Evolutionary conservation across 2,888 invertebrate genomes (phyloP).

Genomic region (Pherbina coryleti): DNA sequence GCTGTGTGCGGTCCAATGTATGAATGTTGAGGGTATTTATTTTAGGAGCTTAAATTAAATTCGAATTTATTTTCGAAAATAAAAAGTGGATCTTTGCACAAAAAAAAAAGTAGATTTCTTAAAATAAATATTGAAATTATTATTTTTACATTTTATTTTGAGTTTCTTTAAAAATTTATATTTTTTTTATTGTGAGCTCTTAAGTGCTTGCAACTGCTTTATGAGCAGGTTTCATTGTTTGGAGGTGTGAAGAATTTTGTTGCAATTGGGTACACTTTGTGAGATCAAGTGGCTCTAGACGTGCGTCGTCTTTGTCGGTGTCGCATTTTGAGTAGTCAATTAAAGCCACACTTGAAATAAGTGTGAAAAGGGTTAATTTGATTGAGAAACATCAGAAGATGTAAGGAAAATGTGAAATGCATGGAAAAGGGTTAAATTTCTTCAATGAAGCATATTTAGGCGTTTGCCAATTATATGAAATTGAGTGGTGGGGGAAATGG

Average conservation of each 20-base stretch:
- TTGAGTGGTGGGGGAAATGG: background rate
- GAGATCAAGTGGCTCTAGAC: slow-evolving; percentile 19
- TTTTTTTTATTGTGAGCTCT: background rate
- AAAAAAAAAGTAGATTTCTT: background rate
- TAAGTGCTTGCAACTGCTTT: slow-evolving; percentile 23
- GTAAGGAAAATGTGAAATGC: too few relatives aligned
- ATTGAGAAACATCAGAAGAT: background rate
- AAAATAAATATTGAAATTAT: background rate
- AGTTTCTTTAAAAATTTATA: background rate
- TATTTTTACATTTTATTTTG: background rate
- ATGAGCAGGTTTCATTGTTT: background rate
- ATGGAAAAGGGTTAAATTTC: too few relatives aligned
- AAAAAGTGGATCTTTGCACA: too few relatives aligned
- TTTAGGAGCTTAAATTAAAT: too few relatives aligned
- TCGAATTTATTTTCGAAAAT: too few relatives aligned
- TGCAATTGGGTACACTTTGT: background rate
- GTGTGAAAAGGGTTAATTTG: slow-evolving; percentile 24
- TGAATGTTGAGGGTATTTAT: too few relatives aligned
- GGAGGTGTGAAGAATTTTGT: slow-evolving; percentile 32
- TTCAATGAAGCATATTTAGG: too few relatives aligned
- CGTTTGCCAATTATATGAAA: background rate
- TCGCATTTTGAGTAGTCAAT: slow-evolving; percentile 24
- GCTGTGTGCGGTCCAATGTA: too few relatives aligned
- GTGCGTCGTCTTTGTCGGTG: slow-evolving; percentile 24
- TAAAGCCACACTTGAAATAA: slow-evolving; percentile 10